These are phyloP conservation scores for Tamias sibiricus DNA, from an alignment of 2,113 vertebrate species.

Conservation along the genomic window DNA sequence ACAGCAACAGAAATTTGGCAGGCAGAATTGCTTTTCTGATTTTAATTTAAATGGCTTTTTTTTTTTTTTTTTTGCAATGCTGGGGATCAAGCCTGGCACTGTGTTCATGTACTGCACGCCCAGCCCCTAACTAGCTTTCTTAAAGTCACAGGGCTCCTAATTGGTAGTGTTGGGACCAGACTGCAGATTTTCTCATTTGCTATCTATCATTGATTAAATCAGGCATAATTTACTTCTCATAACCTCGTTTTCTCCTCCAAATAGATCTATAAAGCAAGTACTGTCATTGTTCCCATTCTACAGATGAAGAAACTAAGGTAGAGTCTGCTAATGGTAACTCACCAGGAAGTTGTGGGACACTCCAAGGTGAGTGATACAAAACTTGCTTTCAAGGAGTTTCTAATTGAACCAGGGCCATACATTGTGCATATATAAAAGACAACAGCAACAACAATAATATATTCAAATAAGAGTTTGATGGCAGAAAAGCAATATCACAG, in stretches of 20 bases:
- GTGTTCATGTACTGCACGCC: background rate
- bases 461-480: background rate
- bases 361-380: background rate
- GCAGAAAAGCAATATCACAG: background rate
- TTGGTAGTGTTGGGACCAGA: background rate
- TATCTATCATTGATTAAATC: background rate
- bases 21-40: background rate
- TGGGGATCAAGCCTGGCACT: background rate
- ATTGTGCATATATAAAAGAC: background rate
- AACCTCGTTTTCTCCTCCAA: background rate
- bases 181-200: slow-evolving; percentile 16
- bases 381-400: background rate
- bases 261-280: background rate
- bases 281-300: background rate
- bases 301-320: background rate
- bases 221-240: background rate
- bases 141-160: background rate
- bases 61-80: background rate
- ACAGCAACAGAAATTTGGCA: background rate
- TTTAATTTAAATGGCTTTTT: background rate
- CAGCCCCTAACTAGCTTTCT: background rate
- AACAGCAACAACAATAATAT: background rate
- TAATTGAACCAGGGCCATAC: background rate
- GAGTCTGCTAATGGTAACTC: background rate
- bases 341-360: background rate